Conservation (phyloP, 2,888 invertebrate species). For the Norana najaformis region DNA sequence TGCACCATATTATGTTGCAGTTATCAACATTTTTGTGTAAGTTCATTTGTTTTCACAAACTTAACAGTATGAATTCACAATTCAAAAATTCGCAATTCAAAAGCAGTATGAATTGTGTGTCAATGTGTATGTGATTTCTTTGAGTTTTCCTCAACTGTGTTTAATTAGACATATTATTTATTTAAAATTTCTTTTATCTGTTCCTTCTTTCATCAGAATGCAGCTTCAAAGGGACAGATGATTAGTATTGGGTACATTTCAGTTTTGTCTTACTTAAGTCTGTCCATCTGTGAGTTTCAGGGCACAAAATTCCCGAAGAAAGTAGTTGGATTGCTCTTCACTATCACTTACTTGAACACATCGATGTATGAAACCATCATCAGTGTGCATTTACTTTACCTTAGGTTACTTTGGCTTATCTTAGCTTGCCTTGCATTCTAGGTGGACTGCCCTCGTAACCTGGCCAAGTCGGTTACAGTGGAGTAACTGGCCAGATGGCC, state of each 20-base stretch:
- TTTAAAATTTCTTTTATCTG: not conserved
- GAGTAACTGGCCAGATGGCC: constrained; percentile 66
- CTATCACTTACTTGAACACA: not conserved
- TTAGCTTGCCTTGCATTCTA: constrained; percentile 42
- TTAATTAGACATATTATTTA: not conserved
- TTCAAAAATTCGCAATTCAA: no score
- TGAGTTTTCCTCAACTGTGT: not conserved
- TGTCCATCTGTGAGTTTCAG: no score
- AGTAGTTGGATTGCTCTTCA: not conserved
- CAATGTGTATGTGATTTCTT: not conserved
- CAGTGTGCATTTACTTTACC: constrained; percentile 16
- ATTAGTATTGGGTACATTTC: not conserved
- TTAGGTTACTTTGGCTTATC: not conserved
- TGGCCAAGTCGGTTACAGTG: constrained; percentile 98
- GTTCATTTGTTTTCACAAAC: no score
- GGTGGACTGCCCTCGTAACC: constrained; percentile 93
- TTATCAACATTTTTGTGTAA: not conserved
- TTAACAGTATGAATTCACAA: no score
- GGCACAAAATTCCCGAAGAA: not conserved
- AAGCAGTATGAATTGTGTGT: no score
- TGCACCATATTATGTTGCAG: not conserved
- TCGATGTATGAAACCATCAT: not conserved
- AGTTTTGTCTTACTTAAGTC: not conserved
- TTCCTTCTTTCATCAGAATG: not conserved
- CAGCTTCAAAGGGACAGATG: no score